A percentile compares a stretch with the other conserved stretches of the same genome.
Conservation (phyloP, 64 coral and sea anemone species). For the Trachythela sp. region DNA sequence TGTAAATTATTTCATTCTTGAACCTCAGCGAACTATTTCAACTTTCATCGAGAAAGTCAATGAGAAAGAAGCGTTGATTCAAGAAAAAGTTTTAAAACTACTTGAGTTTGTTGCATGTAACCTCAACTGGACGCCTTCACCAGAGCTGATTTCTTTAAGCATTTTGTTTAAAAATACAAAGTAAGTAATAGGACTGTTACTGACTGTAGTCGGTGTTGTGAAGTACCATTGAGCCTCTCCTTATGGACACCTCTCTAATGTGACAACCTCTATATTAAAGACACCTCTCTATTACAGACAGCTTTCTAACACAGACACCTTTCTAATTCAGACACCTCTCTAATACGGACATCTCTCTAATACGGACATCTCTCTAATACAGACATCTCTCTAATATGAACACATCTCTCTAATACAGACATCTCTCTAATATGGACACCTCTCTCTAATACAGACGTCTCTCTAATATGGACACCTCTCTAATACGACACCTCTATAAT, state of each 20-base stretch:
- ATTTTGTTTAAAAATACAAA: constrained; percentile 88
- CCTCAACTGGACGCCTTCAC: constrained; percentile 90
- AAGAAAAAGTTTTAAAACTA: constrained; percentile 80
- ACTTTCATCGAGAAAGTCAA: constrained; percentile 80
- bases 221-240: neutral
- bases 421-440: no score
- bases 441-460: no score
- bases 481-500: neutral
- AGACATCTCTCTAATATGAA: no score
- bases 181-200: constrained; percentile 43
- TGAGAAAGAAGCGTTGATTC: constrained; percentile 66
- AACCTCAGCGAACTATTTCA: constrained; percentile 87
- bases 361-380: no score
- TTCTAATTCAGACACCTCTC: no score
- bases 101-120: constrained; percentile 77
- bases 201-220: neutral
- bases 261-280: no score
- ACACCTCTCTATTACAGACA: no score
- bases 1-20: constrained; percentile 94
- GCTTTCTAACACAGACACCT: no score
- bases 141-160: constrained; percentile 90
- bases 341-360: no score
- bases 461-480: no score
- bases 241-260: neutral
- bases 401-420: no score